phyloP scores from a whole-genome alignment of 1,140 invertebrate genomes.

The Euura lappo region DNA sequence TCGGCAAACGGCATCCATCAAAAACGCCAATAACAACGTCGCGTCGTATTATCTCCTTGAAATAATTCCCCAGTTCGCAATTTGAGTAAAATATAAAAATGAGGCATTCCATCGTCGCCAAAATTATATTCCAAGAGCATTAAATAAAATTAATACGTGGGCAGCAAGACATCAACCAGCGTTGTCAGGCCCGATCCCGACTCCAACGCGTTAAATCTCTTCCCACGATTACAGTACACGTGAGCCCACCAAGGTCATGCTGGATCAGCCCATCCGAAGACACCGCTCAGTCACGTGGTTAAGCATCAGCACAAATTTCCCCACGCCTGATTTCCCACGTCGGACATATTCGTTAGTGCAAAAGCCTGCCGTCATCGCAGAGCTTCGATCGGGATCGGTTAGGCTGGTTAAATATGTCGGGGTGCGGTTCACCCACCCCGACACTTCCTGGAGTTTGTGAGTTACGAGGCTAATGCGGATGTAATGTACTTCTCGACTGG shows the following conservation, averaged over 20 bases:
- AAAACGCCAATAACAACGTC: neutral
- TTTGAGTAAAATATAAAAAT: too few species aligned
- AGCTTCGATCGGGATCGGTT: neutral
- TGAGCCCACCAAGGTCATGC: neutral
- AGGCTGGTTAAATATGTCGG: neutral
- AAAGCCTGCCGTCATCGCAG: too few species aligned
- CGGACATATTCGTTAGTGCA: too few species aligned
- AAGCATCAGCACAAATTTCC: neutral
- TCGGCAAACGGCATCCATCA: neutral
- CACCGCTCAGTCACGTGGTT: neutral
- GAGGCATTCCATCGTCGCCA: too few species aligned
- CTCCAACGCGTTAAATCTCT: neutral
- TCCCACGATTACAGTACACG: neutral
- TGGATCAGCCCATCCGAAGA: neutral
- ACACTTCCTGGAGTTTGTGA: neutral
- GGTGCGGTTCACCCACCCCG: neutral
- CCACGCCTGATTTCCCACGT: neutral
- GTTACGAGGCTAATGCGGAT: slow-evolving; percentile 6
- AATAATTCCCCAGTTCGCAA: neutral
- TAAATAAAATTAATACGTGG: too few species aligned
- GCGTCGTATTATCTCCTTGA: neutral
- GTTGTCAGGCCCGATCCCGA: neutral
- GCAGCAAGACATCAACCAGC: neutral
- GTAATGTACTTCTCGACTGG: neutral
- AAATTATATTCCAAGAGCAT: too few species aligned